Conservation (phyloP, 1,140 invertebrate species). For the Brachystomella parvula region DNA sequence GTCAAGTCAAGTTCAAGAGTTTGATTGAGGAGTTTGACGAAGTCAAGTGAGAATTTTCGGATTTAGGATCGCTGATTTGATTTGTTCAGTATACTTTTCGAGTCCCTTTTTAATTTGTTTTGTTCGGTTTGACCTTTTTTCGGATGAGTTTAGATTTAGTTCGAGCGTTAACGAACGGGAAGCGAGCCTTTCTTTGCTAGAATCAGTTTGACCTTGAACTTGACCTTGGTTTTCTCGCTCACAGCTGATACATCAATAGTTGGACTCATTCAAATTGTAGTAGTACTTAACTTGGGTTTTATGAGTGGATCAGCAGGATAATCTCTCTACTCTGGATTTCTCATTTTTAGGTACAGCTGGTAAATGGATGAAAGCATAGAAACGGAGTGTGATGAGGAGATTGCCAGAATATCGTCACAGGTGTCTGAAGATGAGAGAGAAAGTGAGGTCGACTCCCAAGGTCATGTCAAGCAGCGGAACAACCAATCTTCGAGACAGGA, state of each 20-base stretch:
- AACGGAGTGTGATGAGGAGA: conserved; percentile 37
- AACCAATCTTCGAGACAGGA: conserved; percentile 36
- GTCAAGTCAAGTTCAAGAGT: too few relatives aligned
- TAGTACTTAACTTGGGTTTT: neutral
- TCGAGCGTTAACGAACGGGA: neutral
- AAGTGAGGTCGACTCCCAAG: neutral
- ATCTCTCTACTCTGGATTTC: neutral
- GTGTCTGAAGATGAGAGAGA: conserved; percentile 6
- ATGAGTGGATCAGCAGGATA: too few relatives aligned
- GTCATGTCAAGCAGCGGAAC: neutral
- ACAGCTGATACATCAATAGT: neutral
- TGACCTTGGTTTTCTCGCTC: neutral
- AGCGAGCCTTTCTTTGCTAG: neutral
- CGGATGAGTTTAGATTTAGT: neutral
- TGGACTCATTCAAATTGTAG: neutral
- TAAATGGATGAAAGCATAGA: conserved; percentile 36
- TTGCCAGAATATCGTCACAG: conserved; percentile 32
- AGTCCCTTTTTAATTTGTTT: too few relatives aligned
- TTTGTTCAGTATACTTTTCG: too few relatives aligned
- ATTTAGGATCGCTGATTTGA: too few relatives aligned
- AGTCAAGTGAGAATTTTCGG: too few relatives aligned
- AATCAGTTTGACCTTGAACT: neutral
- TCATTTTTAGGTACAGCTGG: neutral
- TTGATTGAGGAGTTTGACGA: too few relatives aligned
- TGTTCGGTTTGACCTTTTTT: neutral